Base-by-base conservation (phyloP, 2,888 invertebrate genomes). In the Leucozona laternaria region DNA sequence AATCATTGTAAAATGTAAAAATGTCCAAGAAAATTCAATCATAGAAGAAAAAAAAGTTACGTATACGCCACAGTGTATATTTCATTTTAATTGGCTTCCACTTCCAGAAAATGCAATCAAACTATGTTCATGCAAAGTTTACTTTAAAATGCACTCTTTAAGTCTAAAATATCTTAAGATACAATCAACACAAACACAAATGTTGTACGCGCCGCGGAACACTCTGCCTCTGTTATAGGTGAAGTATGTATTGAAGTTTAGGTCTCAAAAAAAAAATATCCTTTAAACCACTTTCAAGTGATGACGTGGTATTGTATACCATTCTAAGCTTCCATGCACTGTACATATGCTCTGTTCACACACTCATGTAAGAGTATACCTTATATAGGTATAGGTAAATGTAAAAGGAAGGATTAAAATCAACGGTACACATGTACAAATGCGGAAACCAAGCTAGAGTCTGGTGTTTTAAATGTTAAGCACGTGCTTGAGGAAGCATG, bases 381-480 rank as follows among this genome's bases (percentile, higher is more conserved):
- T 37, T n/a, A n/a, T n/a, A n/a, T n/a, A n/a, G n/a, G n/a, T n/a
- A n/a, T n/a, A n/a, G n/a, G 2, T 13, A 37, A 40, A 40, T 4
- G 13, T 43, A 7, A 6, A 22, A 22, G 4, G 4, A 60, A 40
- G n/a, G 40, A 60, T 60, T 40, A 57, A 11, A 57, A 57, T n/a
- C n/a, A n/a, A n/a, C n/a, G n/a, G n/a, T n/a, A n/a, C 15, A 37
- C 13, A 60, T 17, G 43, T 0, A 5, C 6, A 20, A 0, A 25
- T 2, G 1, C n/a, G 8, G 40, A 22, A 62, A 40, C 5, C 0
- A 28, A 43, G 45, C 15, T n/a, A 22, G 40, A 22, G 62, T 43
- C 25, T 45, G 48, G 37, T n/a, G 53, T 53, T 70, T 25, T n/a
- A 55, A 70, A 70, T 53, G 70, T 70, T 70, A 53, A 70, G 70